phyloP scores from a whole-genome alignment of 2,113 vertebrate genomes.

The Mohoua ochrocephala region DNA sequence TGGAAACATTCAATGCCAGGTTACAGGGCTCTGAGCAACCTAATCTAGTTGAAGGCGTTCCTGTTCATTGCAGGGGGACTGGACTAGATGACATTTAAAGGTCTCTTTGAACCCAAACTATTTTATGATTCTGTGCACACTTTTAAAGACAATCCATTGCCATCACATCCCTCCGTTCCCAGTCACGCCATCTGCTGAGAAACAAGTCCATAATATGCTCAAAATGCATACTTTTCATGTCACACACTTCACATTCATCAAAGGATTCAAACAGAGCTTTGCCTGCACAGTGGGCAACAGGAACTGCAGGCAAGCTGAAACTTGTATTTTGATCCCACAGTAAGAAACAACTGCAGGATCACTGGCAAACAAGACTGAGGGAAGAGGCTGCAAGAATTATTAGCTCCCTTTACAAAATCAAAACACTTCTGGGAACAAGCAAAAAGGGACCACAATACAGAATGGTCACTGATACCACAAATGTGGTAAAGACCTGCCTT shows the following conservation, averaged over 20 bases:
- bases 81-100: neutral
- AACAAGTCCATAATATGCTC: neutral
- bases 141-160: neutral
- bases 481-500: neutral
- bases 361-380: neutral
- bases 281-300: neutral
- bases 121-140: neutral
- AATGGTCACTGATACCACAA: neutral
- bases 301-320: neutral
- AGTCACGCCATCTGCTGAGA: neutral
- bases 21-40: neutral
- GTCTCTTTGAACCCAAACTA: neutral
- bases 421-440: neutral
- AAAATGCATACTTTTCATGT: neutral
- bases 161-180: neutral
- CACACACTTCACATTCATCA: neutral
- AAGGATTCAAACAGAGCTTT: neutral
- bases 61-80: neutral
- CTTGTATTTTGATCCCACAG: neutral
- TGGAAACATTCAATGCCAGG: neutral
- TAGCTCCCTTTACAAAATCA: neutral
- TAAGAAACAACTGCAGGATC: neutral
- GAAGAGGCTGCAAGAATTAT: neutral
- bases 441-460: neutral
- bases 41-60: neutral